phyloP scores from a whole-genome alignment of 2,888 invertebrate species.

The Agonopterix subpropinquella region DNA sequence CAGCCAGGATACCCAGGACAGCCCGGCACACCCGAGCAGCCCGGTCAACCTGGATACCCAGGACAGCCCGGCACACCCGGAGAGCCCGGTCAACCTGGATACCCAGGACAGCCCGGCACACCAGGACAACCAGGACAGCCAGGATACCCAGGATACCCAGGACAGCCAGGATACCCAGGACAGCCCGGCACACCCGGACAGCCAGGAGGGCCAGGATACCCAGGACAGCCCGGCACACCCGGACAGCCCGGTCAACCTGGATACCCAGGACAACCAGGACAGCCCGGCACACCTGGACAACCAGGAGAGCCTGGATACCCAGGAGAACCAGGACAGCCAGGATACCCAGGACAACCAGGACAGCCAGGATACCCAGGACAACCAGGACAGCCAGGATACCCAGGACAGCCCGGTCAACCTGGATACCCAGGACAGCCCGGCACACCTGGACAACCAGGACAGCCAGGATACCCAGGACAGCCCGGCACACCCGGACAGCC shows the following conservation, averaged over 20 bases:
- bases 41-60: slow-evolving; percentile 6
- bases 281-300: slow-evolving; percentile 29
- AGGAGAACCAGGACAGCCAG: slow-evolving; percentile 8
- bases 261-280: slow-evolving; percentile 29
- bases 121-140: slow-evolving; percentile 9
- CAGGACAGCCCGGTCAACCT: no score
- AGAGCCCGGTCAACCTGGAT: background rate
- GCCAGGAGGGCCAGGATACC: slow-evolving; percentile 2
- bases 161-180: background rate
- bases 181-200: background rate
- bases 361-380: no score
- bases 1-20: slow-evolving; percentile 11
- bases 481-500: no score
- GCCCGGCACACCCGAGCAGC: slow-evolving; percentile 10
- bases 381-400: no score
- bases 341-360: background rate
- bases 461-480: no score
- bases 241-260: slow-evolving; percentile 17
- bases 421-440: no score
- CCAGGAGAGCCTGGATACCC: slow-evolving; percentile 12
- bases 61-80: background rate
- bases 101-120: slow-evolving; percentile 4
- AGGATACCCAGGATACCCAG: background rate
- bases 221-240: slow-evolving; percentile 1
- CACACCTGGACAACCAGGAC: no score